phyloP scores from a whole-genome alignment of 2,113 vertebrate genomes.

The Vidua chalybeata region DNA sequence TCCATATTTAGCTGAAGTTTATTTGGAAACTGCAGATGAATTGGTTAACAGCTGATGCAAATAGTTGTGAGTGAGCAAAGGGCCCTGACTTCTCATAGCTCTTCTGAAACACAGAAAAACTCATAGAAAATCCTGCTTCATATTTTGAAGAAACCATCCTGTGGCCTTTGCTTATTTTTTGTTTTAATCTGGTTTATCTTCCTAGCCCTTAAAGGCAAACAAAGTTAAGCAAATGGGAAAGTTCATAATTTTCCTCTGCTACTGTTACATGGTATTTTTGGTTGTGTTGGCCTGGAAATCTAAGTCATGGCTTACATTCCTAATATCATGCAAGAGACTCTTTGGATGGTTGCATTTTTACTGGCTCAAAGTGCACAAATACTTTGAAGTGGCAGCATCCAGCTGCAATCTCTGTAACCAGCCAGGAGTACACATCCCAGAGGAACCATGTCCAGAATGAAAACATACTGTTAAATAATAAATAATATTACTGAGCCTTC shows the following conservation, averaged over 20 bases:
- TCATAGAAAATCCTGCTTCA: neutral
- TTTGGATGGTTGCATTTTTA: neutral
- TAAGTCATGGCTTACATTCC: neutral
- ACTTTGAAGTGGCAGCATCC: neutral
- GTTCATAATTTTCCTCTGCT: neutral
- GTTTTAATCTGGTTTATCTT: neutral
- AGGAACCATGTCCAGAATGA: neutral
- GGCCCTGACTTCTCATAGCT: neutral
- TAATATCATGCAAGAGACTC: neutral
- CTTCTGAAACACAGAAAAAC: neutral
- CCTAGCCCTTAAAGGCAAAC: neutral
- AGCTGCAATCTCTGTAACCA: neutral
- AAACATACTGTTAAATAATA: neutral
- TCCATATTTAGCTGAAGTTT: neutral
- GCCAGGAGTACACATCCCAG: neutral
- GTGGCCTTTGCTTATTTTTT: neutral
- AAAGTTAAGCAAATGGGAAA: neutral
- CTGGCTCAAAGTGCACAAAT: neutral
- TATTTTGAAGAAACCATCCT: neutral
- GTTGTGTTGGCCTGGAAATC: slow-evolving; percentile 9
- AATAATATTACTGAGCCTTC: neutral
- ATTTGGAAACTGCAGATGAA: neutral
- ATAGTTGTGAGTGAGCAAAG: neutral
- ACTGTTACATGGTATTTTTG: neutral
- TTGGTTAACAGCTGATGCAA: neutral